A percentile compares a stretch with the other conserved stretches of the same genome.
Conservation (phyloP, 2,888 invertebrate genomes). For the Chrysolina haemoptera region DNA sequence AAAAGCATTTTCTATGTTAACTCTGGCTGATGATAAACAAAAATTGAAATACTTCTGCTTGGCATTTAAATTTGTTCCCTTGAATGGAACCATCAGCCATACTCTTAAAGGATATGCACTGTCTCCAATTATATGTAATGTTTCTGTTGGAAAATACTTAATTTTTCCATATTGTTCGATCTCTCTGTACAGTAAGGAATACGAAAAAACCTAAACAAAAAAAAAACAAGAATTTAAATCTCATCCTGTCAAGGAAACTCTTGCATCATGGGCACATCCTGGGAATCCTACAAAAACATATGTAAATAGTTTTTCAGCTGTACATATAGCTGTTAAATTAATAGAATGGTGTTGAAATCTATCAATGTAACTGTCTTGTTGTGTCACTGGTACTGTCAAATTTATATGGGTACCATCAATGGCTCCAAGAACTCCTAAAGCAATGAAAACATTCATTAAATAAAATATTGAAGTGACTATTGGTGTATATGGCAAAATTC, state of each 20-base stretch:
- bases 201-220: not conserved
- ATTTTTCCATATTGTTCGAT: not conserved
- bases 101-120: not conserved
- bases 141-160: slow-evolving; percentile 7
- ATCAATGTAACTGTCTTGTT: slow-evolving; percentile 50
- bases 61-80: not conserved
- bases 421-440: slow-evolving; percentile 38
- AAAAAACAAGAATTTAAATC: not conserved
- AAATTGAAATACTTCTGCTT: slow-evolving; percentile 2
- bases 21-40: slow-evolving; percentile 6
- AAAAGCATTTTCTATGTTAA: slow-evolving; percentile 6
- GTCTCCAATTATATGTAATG: not conserved
- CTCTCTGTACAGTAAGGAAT: not conserved
- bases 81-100: slow-evolving; percentile 5
- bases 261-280: slow-evolving; percentile 48
- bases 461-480: not conserved
- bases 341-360: slow-evolving; percentile 44
- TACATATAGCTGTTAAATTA: slow-evolving; percentile 47
- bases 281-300: slow-evolving; percentile 48
- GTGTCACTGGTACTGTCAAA: slow-evolving; percentile 40
- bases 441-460: slow-evolving; percentile 1
- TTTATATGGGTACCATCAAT: slow-evolving; percentile 45
- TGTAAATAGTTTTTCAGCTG: slow-evolving; percentile 39
- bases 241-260: slow-evolving; percentile 26
- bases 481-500: not conserved